Conservation (phyloP, 2,888 invertebrate genomes). For the Nomada ferruginata region DNA sequence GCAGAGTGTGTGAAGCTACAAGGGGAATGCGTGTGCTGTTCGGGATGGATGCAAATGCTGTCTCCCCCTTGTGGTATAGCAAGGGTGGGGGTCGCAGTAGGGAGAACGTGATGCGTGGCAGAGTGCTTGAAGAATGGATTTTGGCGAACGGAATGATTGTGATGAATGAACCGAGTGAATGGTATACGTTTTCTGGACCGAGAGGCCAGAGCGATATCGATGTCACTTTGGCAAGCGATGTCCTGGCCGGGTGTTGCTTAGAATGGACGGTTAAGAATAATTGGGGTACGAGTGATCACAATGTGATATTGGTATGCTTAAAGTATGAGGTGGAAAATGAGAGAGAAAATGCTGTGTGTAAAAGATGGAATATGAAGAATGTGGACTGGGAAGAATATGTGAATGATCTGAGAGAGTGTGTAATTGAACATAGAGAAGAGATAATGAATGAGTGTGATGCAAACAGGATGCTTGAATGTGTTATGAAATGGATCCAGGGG, state of each 20-base stretch:
- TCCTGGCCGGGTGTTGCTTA: not conserved
- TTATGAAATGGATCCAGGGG: not conserved
- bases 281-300: conserved; percentile 33
- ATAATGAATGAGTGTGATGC: not conserved
- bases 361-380: not conserved
- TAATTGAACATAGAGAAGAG: not conserved
- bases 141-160: conserved; percentile 7
- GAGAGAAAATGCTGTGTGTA: not conserved
- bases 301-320: not conserved
- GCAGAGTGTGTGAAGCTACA: too few relatives aligned
- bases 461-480: not conserved
- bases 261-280: conserved; percentile 19
- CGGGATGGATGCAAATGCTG: not conserved
- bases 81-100: not conserved
- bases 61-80: too few relatives aligned
- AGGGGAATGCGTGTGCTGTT: too few relatives aligned
- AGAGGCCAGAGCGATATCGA: conserved; percentile 34
- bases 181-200: conserved; percentile 1
- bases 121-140: not conserved
- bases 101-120: conserved; percentile 15
- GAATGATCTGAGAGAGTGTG: not conserved
- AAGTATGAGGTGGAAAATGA: not conserved
- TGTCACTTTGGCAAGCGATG: conserved; percentile 10
- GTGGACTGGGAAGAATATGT: conserved; percentile 12
- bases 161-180: conserved; percentile 20